These are phyloP conservation scores for Clamator glandarius DNA, from an alignment of 2,797 vertebrate genomes.

Conservation along the genomic window DNA sequence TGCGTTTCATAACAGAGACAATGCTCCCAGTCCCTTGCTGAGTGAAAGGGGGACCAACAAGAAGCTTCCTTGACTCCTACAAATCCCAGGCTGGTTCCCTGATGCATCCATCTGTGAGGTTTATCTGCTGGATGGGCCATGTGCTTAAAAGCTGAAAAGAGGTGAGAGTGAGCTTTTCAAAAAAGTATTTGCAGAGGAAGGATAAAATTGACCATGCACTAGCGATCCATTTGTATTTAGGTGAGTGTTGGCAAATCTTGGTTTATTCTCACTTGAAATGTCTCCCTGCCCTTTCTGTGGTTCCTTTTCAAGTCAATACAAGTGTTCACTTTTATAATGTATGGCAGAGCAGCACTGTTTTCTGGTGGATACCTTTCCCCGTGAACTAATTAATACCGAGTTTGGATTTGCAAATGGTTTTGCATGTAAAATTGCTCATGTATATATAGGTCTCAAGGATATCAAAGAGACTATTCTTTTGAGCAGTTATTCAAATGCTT, in stretches of 20 bases:
- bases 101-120: conserved; percentile 9
- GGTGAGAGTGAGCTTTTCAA: conserved; percentile 6
- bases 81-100: not conserved
- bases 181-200: not conserved
- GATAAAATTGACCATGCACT: not conserved
- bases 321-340: not conserved
- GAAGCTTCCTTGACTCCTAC: not conserved
- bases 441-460: not conserved
- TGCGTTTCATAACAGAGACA: not conserved
- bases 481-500: not conserved
- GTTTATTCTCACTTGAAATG: not conserved
- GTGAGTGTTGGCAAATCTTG: not conserved
- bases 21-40: not conserved
- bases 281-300: not conserved
- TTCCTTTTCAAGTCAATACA: not conserved
- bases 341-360: not conserved
- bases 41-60: not conserved
- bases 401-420: not conserved
- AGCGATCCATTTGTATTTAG: not conserved
- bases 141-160: conserved; percentile 36
- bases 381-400: not conserved
- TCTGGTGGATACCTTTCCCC: not conserved
- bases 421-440: conserved; percentile 10
- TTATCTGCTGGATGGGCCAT: not conserved
- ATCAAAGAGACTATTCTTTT: not conserved